Conservation (phyloP, 2,113 vertebrate species). For the Dolichotis patagonum region DNA sequence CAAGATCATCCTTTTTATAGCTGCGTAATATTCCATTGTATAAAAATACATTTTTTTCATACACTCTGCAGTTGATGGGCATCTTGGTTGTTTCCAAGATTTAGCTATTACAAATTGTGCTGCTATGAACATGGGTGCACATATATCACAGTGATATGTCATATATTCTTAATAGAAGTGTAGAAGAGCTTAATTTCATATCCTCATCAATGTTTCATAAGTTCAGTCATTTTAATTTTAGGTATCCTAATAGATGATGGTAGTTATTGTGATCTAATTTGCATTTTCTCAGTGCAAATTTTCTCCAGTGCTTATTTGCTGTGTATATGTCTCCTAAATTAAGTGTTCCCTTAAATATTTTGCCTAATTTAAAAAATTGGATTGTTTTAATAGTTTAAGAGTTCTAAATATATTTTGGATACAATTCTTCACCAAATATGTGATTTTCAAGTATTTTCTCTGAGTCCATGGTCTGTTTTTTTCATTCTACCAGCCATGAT, state of each 20-base stretch:
- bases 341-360: conserved; percentile 1
- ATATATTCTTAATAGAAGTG: background rate
- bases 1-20: no score
- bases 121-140: no score
- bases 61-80: no score
- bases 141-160: no score
- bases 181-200: background rate
- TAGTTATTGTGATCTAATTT: conserved; percentile 44
- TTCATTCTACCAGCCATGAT: conserved; percentile 19
- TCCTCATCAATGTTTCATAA: background rate
- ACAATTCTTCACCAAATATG: background rate
- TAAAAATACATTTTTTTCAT: no score
- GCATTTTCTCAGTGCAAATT: background rate
- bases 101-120: no score
- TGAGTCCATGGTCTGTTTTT: background rate
- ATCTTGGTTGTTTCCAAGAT: no score
- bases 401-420: conserved; percentile 24
- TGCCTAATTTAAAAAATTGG: background rate
- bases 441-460: conserved; percentile 47
- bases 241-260: background rate
- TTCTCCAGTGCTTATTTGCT: conserved; percentile 13
- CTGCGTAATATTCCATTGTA: no score
- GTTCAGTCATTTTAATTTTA: background rate
- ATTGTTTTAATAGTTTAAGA: conserved; percentile 19
- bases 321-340: background rate